Conservation (phyloP, 2,888 invertebrate genomes). For the Eucriotettix oculatus region DNA sequence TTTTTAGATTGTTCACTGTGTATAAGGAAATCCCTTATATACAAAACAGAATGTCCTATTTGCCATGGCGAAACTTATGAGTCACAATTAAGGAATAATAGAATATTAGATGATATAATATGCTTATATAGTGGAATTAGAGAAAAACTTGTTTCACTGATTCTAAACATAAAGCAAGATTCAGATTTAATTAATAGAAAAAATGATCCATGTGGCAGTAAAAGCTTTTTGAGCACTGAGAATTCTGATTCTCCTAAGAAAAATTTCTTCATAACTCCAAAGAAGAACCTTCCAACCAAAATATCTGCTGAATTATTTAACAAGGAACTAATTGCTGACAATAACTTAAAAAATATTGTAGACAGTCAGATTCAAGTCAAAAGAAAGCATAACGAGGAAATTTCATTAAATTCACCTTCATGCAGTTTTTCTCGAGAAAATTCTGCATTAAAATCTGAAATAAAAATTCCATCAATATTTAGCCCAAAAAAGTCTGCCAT, state of each 20-base stretch:
- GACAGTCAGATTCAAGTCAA: too few species aligned
- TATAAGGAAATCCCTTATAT: conserved; percentile 31
- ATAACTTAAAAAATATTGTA: too few species aligned
- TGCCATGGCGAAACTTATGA: conserved; percentile 29
- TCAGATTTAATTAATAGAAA: too few species aligned
- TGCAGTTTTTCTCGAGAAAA: background rate
- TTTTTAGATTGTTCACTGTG: conserved; percentile 33
- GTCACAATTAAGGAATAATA: conserved; percentile 28
- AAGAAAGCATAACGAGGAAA: background rate
- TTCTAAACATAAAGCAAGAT: too few species aligned
- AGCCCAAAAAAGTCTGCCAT: background rate
- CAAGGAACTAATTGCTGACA: too few species aligned
- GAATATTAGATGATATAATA: conserved; percentile 28
- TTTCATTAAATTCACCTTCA: background rate
- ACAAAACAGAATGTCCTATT: conserved; percentile 30
- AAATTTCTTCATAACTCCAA: too few species aligned
- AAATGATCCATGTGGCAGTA: too few species aligned
- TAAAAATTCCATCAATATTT: background rate
- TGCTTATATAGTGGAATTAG: conserved; percentile 20
- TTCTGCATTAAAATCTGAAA: background rate
- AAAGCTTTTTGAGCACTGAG: too few species aligned
- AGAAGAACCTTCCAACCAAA: background rate
- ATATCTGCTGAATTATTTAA: background rate
- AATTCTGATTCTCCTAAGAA: too few species aligned
- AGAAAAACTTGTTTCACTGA: conserved; percentile 18